These are phyloP conservation scores for Crocallis elinguaria DNA, from an alignment of 2,888 invertebrate genomes.

Conservation along the genomic window DNA sequence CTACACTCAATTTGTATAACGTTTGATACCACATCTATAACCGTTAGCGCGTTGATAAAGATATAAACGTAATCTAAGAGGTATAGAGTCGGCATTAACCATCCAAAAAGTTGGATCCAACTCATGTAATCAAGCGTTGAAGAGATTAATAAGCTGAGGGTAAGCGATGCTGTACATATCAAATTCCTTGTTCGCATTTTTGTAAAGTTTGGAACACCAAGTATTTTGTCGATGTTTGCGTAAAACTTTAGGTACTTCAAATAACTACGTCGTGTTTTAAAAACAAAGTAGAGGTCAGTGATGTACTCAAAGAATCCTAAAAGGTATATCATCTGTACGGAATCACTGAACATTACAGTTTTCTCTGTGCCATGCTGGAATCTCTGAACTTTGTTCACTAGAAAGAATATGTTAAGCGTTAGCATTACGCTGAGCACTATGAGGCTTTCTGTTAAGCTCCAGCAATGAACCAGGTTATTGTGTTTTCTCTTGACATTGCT, in stretches of 20 bases:
- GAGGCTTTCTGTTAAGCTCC: conserved; percentile 3
- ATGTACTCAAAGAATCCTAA: conserved; percentile 37
- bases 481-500: conserved; percentile 8
- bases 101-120: conserved; percentile 26
- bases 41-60: conserved; percentile 36
- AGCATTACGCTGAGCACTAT: background rate
- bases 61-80: conserved; percentile 39
- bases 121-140: conserved; percentile 26
- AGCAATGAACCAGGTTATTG: background rate
- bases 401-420: background rate
- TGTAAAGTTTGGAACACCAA: conserved; percentile 35
- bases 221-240: conserved; percentile 36
- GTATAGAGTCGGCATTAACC: conserved; percentile 18
- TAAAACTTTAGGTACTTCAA: conserved; percentile 40
- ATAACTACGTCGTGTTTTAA: conserved; percentile 30
- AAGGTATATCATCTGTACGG: conserved; percentile 31
- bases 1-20: conserved; percentile 42
- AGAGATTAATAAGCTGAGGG: background rate
- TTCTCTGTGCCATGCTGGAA: background rate
- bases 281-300: conserved; percentile 38
- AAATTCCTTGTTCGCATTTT: conserved; percentile 33
- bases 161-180: conserved; percentile 4
- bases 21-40: conserved; percentile 36
- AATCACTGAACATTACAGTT: conserved; percentile 29
- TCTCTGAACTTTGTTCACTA: background rate